These are phyloP conservation scores for Neoscelio sp. DNA, from an alignment of 2,888 invertebrate genomes.

Conservation along the genomic window DNA sequence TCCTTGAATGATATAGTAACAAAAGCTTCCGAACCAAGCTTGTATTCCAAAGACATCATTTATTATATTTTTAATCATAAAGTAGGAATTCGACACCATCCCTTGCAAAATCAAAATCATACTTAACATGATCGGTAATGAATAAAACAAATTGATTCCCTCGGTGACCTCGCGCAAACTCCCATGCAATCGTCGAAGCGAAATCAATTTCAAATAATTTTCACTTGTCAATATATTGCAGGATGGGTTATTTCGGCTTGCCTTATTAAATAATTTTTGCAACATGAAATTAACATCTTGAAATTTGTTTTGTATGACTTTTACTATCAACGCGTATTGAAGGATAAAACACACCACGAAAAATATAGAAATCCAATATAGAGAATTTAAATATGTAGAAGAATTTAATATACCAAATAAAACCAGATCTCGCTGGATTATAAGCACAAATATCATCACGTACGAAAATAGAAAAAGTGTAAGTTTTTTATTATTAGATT, in stretches of 20 bases:
- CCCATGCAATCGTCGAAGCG: no score
- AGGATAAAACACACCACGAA: not conserved
- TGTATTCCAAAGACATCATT: not conserved
- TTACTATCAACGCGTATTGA: not conserved
- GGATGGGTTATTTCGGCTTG: no score
- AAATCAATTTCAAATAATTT: not conserved
- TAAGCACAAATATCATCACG: no score
- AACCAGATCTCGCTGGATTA: no score
- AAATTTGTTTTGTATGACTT: constrained; percentile 2
- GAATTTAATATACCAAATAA: no score
- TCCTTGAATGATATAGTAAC: not conserved
- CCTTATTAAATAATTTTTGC: no score
- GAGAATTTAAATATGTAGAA: constrained; percentile 1
- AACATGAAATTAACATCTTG: constrained; percentile 5
- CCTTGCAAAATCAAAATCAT: not conserved
- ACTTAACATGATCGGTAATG: not conserved
- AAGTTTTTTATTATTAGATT: no score
- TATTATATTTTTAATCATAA: not conserved
- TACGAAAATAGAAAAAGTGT: no score
- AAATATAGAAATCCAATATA: not conserved
- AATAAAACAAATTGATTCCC: not conserved
- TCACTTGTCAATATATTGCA: no score
- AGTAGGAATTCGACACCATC: not conserved
- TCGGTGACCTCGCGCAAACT: not conserved
- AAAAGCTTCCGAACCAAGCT: no score